Evolutionary conservation across 2,113 vertebrate species (phyloP).

Genomic region (Rhinichthys klamathensis): DNA sequence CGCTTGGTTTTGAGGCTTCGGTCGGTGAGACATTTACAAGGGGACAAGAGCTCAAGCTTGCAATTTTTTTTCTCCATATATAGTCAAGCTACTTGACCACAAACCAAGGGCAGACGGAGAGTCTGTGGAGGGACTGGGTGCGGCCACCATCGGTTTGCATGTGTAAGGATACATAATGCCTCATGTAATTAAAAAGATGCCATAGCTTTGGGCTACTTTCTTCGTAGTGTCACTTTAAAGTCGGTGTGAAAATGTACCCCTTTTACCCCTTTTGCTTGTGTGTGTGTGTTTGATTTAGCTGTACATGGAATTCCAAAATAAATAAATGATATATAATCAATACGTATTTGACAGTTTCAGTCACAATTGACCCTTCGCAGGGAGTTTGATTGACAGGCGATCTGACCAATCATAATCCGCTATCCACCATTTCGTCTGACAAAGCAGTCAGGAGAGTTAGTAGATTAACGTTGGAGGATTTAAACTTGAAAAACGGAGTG

Average conservation of each 20-base stretch:
- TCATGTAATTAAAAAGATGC: slow-evolving; percentile 14
- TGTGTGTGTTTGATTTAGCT: no score
- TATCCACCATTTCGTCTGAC: no score
- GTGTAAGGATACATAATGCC: neutral
- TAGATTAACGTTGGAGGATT: no score
- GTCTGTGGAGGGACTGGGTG: slow-evolving; percentile 73
- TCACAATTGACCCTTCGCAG: no score
- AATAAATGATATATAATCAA: no score
- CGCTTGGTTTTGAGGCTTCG: slow-evolving; percentile 65
- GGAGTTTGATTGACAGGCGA: no score
- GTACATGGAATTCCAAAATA: no score
- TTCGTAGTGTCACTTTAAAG: neutral
- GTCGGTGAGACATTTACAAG: slow-evolving; percentile 65
- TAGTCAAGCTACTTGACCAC: slow-evolving; percentile 74
- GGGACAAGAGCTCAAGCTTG: slow-evolving; percentile 68
- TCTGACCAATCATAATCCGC: no score
- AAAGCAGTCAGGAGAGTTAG: no score
- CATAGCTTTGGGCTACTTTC: neutral
- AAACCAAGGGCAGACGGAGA: slow-evolving; percentile 70
- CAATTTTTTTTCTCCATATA: slow-evolving; percentile 76
- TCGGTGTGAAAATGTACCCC: neutral
- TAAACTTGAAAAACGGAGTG: no score
- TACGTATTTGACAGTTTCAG: no score
- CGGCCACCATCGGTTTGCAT: slow-evolving; percentile 33
- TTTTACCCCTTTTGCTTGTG: neutral